These are phyloP conservation scores for Melolontha melolontha DNA, from an alignment of 2,888 invertebrate species.

Conservation along the genomic window DNA sequence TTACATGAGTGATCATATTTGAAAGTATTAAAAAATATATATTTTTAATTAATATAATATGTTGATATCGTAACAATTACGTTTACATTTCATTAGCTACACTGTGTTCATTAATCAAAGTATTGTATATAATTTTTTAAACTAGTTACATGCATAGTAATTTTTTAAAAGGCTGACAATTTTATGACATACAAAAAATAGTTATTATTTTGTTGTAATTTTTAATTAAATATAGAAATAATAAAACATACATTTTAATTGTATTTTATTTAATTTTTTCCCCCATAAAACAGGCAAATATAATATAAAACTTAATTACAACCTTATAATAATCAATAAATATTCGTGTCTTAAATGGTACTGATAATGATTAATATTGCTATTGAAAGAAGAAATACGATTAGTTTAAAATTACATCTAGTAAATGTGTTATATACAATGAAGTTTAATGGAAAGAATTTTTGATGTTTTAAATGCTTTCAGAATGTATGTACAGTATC, in stretches of 20 bases:
- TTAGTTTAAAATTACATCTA: slow-evolving; percentile 5
- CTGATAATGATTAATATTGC: slow-evolving; percentile 33
- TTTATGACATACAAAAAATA: neutral
- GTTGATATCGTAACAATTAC: neutral
- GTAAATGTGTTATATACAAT: slow-evolving; percentile 21
- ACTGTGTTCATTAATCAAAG: slow-evolving; percentile 38
- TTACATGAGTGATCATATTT: neutral
- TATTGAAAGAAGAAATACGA: slow-evolving; percentile 25
- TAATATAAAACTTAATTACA: slow-evolving; percentile 29
- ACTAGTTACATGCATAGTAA: neutral
- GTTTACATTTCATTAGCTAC: slow-evolving; percentile 8
- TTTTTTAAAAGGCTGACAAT: slow-evolving; percentile 36
- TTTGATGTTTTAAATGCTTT: too few relatives aligned
- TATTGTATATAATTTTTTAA: slow-evolving; percentile 16
- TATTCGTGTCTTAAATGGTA: slow-evolving; percentile 23
- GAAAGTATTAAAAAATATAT: slow-evolving; percentile 23
- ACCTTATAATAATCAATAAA: slow-evolving; percentile 28
- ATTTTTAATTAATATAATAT: neutral
- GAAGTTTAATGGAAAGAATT: too few relatives aligned
- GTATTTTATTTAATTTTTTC: slow-evolving; percentile 28
- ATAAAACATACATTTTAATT: slow-evolving; percentile 6
- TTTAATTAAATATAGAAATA: slow-evolving; percentile 3
- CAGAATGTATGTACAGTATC: neutral
- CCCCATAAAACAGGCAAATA: slow-evolving; percentile 26
- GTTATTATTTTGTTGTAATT: neutral